Percentiles rank a stretch among this genome's conserved stretches.
Evolutionary conservation across 2,797 vertebrate genomes (phyloP).

Genomic region (Eulemur mongoz): DNA sequence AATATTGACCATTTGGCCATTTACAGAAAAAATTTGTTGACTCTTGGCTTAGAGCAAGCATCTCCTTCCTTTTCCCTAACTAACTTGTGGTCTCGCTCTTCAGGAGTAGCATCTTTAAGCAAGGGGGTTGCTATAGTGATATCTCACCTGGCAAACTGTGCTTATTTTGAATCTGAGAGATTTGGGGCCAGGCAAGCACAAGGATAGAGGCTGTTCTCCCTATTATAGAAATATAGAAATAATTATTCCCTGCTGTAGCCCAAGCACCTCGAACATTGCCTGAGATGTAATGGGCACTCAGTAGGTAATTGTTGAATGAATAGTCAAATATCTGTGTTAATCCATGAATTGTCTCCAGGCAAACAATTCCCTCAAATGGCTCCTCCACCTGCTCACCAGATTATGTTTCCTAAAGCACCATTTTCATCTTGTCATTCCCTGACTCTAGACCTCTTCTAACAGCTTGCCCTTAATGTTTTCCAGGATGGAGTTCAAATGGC

Average conservation of each 20-base stretch:
- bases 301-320: neutral
- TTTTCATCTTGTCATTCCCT: neutral
- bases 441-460: neutral
- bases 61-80: neutral
- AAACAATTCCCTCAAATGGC: neutral
- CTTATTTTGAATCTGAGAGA: constrained; percentile 10
- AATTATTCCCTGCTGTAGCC: neutral
- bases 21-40: neutral
- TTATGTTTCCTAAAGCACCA: neutral
- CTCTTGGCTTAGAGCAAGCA: neutral
- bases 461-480: neutral
- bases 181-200: neutral
- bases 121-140: neutral
- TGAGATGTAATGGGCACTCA: neutral
- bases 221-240: neutral
- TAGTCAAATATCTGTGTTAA: neutral
- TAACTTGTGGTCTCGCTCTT: neutral
- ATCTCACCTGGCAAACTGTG: neutral
- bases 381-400: neutral
- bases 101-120: neutral
- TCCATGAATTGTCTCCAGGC: neutral
- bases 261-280: neutral
- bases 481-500: neutral
- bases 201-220: neutral
- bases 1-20: neutral